Percentiles rank a stretch among this genome's conserved stretches.
These are phyloP conservation scores for Netelia fuscicornis DNA, from an alignment of 2,888 invertebrate genomes.

Conservation along the genomic window DNA sequence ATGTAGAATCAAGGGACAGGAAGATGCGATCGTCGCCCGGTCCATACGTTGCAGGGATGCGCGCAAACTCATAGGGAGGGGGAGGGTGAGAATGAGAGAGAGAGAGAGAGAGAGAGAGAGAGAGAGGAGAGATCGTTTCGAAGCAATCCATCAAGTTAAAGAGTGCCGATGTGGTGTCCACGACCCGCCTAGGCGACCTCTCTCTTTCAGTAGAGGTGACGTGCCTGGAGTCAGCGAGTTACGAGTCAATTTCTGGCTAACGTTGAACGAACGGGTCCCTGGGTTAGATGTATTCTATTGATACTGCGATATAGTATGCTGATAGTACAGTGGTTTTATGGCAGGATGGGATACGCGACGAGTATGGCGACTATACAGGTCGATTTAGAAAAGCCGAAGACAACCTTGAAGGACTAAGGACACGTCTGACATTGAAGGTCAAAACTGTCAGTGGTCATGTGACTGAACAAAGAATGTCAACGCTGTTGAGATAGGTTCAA, in stretches of 20 bases:
- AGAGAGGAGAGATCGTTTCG: conserved; percentile 52
- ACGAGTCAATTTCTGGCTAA: conserved; percentile 70
- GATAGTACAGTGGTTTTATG: conserved; percentile 37
- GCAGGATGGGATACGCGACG: neutral
- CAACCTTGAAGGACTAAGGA: neutral
- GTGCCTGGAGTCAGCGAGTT: conserved; percentile 64
- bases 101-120: neutral
- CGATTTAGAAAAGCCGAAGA: neutral
- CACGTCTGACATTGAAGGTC: too few relatives aligned
- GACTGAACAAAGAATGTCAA: too few relatives aligned
- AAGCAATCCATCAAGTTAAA: conserved; percentile 71
- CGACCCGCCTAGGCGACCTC: neutral
- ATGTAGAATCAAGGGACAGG: conserved; percentile 19
- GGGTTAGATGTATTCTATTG: conserved; percentile 13
- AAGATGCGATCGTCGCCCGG: conserved; percentile 29
- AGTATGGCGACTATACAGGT: neutral
- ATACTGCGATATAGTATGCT: conserved; percentile 10
- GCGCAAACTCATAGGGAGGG: neutral
- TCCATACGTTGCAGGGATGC: conserved; percentile 41
- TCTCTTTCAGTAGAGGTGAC: conserved; percentile 42
- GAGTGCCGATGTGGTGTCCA: conserved; percentile 57
- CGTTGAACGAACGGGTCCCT: conserved; percentile 17
- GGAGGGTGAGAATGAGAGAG: neutral
- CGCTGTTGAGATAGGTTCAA: too few relatives aligned
- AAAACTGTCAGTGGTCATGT: too few relatives aligned